These are phyloP conservation scores for Paedocypris sp. DNA, from an alignment of 2,113 vertebrate genomes.

Conservation along the genomic window DNA sequence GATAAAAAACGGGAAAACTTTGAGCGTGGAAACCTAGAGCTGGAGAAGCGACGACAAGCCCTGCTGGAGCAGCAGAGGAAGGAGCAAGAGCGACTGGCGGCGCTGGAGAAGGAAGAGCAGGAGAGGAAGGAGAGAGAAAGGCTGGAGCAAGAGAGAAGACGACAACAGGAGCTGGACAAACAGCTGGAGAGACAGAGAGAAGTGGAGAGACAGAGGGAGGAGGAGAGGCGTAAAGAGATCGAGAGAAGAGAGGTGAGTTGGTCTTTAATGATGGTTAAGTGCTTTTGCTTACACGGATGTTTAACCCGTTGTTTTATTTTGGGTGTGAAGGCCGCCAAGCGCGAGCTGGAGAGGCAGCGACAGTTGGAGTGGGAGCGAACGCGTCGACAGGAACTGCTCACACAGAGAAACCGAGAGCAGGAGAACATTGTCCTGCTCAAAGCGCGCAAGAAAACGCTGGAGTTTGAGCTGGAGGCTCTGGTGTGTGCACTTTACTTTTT, in stretches of 20 bases:
- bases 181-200: slow-evolving; percentile 75
- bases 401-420: slow-evolving; percentile 90
- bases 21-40: slow-evolving; percentile 88
- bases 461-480: slow-evolving; percentile 93
- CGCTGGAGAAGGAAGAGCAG: slow-evolving; percentile 83
- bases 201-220: slow-evolving; percentile 30
- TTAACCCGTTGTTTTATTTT: neutral
- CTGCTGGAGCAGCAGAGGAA: slow-evolving; percentile 91
- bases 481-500: slow-evolving; percentile 51
- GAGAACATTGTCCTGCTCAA: slow-evolving; percentile 92
- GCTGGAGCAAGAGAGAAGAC: slow-evolving; percentile 82
- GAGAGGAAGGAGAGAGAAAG: slow-evolving; percentile 86
- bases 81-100: slow-evolving; percentile 85
- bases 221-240: slow-evolving; percentile 32
- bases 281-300: too few relatives aligned
- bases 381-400: slow-evolving; percentile 87
- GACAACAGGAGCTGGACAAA: slow-evolving; percentile 82
- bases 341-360: slow-evolving; percentile 87
- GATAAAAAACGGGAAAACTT: slow-evolving; percentile 98
- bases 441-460: slow-evolving; percentile 93
- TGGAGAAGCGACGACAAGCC: slow-evolving; percentile 88
- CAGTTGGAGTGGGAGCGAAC: slow-evolving; percentile 95
- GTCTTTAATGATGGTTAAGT: too few relatives aligned
- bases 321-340: slow-evolving; percentile 75
- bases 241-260: slow-evolving; percentile 30